These are phyloP conservation scores for Alloplasta piceator DNA, from an alignment of 2,888 invertebrate species.

Conservation along the genomic window DNA sequence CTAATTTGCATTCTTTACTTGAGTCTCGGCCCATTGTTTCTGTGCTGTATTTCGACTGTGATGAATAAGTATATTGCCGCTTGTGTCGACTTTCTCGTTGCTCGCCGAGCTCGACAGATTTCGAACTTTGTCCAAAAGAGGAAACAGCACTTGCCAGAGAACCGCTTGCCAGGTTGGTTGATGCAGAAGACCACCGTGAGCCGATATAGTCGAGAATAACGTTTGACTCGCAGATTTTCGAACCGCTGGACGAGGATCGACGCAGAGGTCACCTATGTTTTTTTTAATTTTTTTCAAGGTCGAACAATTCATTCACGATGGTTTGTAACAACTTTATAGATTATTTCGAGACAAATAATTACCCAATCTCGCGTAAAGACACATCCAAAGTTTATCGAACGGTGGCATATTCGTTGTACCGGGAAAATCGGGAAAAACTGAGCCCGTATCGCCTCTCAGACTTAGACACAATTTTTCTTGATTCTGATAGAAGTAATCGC, in stretches of 20 bases:
- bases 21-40: slow-evolving; percentile 99
- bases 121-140: slow-evolving; percentile 96
- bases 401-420: slow-evolving; percentile 93
- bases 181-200: slow-evolving; percentile 95
- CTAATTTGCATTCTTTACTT: slow-evolving; percentile 84
- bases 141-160: slow-evolving; percentile 97
- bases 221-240: slow-evolving; percentile 99
- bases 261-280: slow-evolving; percentile 92
- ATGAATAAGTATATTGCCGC: slow-evolving; percentile 97
- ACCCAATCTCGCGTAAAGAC: slow-evolving; percentile 93
- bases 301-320: no score
- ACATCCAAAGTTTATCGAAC: slow-evolving; percentile 98
- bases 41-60: slow-evolving; percentile 99
- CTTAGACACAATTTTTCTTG: slow-evolving; percentile 92
- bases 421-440: slow-evolving; percentile 93
- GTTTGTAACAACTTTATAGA: slow-evolving; percentile 45
- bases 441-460: slow-evolving; percentile 88
- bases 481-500: slow-evolving; percentile 98
- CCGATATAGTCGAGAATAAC: slow-evolving; percentile 97
- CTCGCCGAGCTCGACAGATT: slow-evolving; percentile 89
- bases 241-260: slow-evolving; percentile 97
- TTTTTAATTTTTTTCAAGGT: no score
- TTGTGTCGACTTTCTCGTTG: slow-evolving; percentile 93
- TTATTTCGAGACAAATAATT: slow-evolving; percentile 32
- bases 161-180: slow-evolving; percentile 97